Evolutionary conservation across 2,797 vertebrate genomes (phyloP).

Genomic region (Strix occidentalis): DNA sequence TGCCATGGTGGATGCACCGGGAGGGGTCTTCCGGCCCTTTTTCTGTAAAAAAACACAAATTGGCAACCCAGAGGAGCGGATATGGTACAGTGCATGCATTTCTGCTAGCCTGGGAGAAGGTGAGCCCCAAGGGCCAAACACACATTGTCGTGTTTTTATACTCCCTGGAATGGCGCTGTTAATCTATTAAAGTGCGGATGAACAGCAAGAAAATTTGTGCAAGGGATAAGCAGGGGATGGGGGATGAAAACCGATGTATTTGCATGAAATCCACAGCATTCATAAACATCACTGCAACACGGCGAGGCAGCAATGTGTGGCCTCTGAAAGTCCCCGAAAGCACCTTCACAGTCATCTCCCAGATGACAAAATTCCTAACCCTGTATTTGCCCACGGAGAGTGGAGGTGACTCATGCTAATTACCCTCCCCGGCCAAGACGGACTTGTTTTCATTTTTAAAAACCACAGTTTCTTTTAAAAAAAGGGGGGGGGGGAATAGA

Average conservation of each 20-base stretch:
- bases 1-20: accelerated
- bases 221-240: neutral
- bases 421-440: constrained; percentile 4
- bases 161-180: neutral
- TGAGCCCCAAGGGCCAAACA: neutral
- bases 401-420: constrained; percentile 51
- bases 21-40: neutral
- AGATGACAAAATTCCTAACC: neutral
- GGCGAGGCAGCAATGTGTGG: accelerated
- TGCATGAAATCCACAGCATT: neutral
- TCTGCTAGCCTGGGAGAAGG: neutral
- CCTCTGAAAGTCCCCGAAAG: neutral
- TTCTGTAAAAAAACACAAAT: neutral
- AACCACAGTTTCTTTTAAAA: constrained; percentile 7
- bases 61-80: neutral
- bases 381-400: neutral
- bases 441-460: constrained; percentile 57
- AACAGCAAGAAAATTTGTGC: neutral
- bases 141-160: neutral
- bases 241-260: neutral
- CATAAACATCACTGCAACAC: neutral
- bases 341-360: neutral
- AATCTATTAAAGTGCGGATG: neutral
- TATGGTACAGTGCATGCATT: neutral
- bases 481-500: neutral